These are phyloP conservation scores for Rhimphoctona megacephalus DNA, from an alignment of 2,888 invertebrate species.

Conservation along the genomic window DNA sequence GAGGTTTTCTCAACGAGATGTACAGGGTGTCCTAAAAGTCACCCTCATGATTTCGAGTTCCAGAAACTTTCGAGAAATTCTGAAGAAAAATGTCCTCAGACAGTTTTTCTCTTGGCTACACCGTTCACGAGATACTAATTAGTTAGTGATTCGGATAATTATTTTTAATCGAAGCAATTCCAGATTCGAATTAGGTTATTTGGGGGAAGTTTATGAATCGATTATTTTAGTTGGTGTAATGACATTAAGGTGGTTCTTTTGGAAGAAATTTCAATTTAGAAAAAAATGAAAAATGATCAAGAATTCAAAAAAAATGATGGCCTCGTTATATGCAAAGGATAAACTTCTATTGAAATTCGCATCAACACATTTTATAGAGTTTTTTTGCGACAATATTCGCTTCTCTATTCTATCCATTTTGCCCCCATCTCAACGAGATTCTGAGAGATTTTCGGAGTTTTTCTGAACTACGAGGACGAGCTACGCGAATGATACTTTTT, in stretches of 20 bases:
- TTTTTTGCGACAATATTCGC: conserved; percentile 1
- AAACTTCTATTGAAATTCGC: conserved; percentile 11
- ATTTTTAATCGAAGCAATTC: too few relatives aligned
- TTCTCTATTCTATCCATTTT: conserved; percentile 37
- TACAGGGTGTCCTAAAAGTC: too few relatives aligned
- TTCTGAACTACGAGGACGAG: neutral
- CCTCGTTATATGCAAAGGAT: neutral
- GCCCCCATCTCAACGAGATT: conserved; percentile 24
- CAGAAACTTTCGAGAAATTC: too few relatives aligned
- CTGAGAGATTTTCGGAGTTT: conserved; percentile 28
- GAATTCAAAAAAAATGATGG: neutral
- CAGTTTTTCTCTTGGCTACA: conserved; percentile 23
- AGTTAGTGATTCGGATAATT: too few relatives aligned
- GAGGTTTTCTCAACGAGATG: conserved; percentile 4
- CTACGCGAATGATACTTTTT: conserved; percentile 8
- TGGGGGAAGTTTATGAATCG: too few relatives aligned
- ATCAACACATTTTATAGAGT: conserved; percentile 12
- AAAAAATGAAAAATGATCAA: too few relatives aligned
- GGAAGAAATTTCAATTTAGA: neutral
- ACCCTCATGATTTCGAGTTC: too few relatives aligned
- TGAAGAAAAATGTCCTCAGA: neutral
- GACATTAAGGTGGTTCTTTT: too few relatives aligned
- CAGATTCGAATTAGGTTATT: too few relatives aligned
- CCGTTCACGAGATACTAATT: neutral
- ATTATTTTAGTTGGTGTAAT: too few relatives aligned